Evolutionary conservation across 1,140 invertebrate species (phyloP).

Genomic region (Drosophila novamexicana): DNA sequence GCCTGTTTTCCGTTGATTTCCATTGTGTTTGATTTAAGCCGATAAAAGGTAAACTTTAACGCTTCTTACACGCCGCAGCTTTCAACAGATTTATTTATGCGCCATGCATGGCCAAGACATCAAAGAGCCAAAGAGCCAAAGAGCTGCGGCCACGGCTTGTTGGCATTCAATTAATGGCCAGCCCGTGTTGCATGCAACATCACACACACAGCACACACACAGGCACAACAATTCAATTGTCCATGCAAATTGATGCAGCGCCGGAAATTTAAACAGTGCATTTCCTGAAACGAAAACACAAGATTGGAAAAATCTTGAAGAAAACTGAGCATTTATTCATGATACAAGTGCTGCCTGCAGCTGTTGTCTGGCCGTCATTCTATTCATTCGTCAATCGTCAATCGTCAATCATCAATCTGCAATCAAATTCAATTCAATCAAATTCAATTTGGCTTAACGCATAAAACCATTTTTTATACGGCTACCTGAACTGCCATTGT

Average conservation of each 20-base stretch:
- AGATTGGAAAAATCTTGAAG: background rate
- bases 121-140: constrained; percentile 43
- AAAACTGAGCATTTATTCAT: background rate
- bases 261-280: constrained; percentile 59
- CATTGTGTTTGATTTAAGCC: constrained; percentile 79
- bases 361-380: constrained; percentile 14
- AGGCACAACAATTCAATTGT: constrained; percentile 32
- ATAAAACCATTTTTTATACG: constrained; percentile 11
- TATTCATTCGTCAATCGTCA: constrained; percentile 40
- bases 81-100: constrained; percentile 70
- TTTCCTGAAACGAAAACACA: constrained; percentile 33
- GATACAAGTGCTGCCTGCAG: background rate
- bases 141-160: constrained; percentile 59
- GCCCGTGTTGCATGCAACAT: background rate
- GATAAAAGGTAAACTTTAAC: constrained; percentile 75
- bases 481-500: constrained; percentile 59
- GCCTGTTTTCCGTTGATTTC: constrained; percentile 57
- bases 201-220: background rate
- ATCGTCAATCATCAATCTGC: constrained; percentile 28
- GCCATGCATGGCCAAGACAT: constrained; percentile 60
- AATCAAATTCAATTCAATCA: constrained; percentile 34
- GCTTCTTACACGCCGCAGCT: constrained; percentile 71
- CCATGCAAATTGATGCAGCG: constrained; percentile 61
- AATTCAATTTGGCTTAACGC: constrained; percentile 53
- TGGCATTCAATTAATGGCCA: constrained; percentile 63